Conservation (phyloP, 2,888 invertebrate genomes). For the Melinaea menophilus region DNA sequence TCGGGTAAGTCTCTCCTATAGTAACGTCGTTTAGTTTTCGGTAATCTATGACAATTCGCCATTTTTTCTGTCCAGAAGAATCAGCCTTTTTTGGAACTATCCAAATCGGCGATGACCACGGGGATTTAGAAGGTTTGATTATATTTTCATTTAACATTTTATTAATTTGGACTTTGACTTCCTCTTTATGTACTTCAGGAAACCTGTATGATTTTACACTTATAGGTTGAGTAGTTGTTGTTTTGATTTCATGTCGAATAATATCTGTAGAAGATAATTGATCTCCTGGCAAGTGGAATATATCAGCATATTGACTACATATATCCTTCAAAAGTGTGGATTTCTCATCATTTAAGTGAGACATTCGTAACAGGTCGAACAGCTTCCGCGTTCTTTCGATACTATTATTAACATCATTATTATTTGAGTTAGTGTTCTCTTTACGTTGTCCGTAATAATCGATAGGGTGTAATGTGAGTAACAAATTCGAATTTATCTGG, state of each 20-base stretch:
- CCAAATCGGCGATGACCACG: conserved; percentile 30
- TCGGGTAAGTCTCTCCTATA: conserved; percentile 33
- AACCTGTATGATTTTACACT: conserved; percentile 26
- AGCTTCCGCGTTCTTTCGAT: conserved; percentile 19
- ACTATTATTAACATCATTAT: neutral
- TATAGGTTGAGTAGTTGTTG: conserved; percentile 8
- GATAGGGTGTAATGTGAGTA: conserved; percentile 15
- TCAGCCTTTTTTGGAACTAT: conserved; percentile 33
- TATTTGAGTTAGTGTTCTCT: neutral
- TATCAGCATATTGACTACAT: conserved; percentile 26
- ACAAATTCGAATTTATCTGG: conserved; percentile 15
- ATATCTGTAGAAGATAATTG: conserved; percentile 10
- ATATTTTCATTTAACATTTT: conserved; percentile 34
- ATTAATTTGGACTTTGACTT: conserved; percentile 29
- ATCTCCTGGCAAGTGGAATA: conserved; percentile 15
- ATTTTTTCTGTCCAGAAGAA: conserved; percentile 31
- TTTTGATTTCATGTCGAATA: conserved; percentile 8
- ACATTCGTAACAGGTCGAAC: conserved; percentile 21
- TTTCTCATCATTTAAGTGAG: conserved; percentile 33
- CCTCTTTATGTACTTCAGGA: conserved; percentile 33
- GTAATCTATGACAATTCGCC: conserved; percentile 32
- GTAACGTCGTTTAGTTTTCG: conserved; percentile 34
- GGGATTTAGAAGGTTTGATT: conserved; percentile 33
- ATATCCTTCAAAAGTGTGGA: conserved; percentile 17
- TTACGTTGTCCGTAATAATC: neutral